Evolutionary conservation across 2,888 invertebrate species (phyloP).

Genomic region (Deroplatys truncata): DNA sequence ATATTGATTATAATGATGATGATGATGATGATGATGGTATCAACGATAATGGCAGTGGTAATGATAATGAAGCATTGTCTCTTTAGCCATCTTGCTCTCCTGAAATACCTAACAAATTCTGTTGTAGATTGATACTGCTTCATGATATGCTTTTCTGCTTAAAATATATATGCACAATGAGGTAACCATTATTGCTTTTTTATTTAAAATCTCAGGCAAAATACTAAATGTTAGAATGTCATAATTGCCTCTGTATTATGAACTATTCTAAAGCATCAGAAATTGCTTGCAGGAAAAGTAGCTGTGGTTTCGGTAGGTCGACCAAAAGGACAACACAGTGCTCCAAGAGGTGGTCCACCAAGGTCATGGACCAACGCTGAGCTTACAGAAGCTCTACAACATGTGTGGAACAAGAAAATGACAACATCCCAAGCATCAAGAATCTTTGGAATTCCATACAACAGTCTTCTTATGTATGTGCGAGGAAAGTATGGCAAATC

Average conservation of each 20-base stretch:
- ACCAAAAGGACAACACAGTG: constrained; percentile 88
- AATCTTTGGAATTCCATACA: constrained; percentile 91
- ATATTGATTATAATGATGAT: no score
- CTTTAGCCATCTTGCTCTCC: no score
- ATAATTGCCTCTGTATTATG: neutral
- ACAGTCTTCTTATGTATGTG: constrained; percentile 87
- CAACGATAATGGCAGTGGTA: no score
- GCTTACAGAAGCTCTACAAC: constrained; percentile 82
- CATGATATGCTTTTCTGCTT: no score
- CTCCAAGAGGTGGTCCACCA: constrained; percentile 85
- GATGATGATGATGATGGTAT: no score
- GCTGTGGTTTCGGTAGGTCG: constrained; percentile 59
- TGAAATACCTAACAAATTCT: no score
- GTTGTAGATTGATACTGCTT: no score
- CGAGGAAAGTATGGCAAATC: constrained; percentile 92
- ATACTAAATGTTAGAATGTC: no score
- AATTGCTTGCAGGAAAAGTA: neutral
- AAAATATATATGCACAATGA: no score
- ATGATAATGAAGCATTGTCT: no score
- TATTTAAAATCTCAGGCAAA: no score
- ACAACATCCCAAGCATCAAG: constrained; percentile 88
- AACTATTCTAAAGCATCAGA: neutral
- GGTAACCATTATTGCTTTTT: no score
- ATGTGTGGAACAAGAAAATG: constrained; percentile 95
- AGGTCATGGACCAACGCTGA: constrained; percentile 91